Base-by-base conservation (phyloP, 2,113 vertebrate genomes). In the Lamprotornis superbus region DNA sequence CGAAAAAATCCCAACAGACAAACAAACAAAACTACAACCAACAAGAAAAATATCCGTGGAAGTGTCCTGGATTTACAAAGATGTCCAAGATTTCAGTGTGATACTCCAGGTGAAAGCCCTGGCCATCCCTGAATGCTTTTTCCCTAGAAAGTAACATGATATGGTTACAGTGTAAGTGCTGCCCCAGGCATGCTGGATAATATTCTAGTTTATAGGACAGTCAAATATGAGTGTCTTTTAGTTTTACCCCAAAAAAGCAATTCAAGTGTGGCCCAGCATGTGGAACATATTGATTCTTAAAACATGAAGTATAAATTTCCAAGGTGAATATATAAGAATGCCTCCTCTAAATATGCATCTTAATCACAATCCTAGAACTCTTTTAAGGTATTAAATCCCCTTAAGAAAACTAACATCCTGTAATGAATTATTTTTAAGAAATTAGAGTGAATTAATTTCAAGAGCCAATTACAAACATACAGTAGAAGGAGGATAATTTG, bases 391-490 rank as follows among this genome's bases (percentile, higher is more conserved):
- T 94, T 95, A 96, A 87, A 95, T 27, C 73, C 80, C 63, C 78
- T 78, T 91, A 95, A 94, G 83, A 60, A 93, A 93, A 95, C 65
- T 83, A 94, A 78, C 28, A 94, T 94, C 56, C 82, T 78, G 13
- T 53, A 96, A 93, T 50, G 78, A 97, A 91, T 97, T 95, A 90
- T 91, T 88, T 92, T 89, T 37, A 90, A 95, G 83, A 65, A 95
- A 95, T 92, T 96, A 90, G 96, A 95, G 89, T 87, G 46, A 91
- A 95, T 83, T 77, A 95, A 96, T 97, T 95, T 95, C 75, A 90
- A 95, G 96, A 96, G 87, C 81, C 91, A 97, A 95, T 96, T 97
- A 95, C 93, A 94, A 94, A 86, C 52, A 97, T 96, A 95, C 65
- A 87, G 94, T 93, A 83, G 87, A 95, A 86, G 64, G 88, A 96